Evolutionary conservation across 1,140 invertebrate genomes (phyloP).

Genomic region (Euwallacea fornicatus): DNA sequence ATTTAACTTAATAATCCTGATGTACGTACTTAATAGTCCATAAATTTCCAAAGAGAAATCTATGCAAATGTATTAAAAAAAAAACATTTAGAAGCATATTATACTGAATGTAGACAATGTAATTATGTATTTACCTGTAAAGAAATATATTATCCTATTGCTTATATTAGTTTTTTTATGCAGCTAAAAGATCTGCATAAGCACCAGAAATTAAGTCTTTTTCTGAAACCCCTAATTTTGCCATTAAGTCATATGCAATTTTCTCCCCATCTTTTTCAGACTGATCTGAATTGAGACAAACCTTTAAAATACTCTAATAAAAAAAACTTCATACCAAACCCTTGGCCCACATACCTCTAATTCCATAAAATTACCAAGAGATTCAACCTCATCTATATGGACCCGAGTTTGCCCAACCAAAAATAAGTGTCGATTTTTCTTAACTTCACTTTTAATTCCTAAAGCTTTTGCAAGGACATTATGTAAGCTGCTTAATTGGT

Average conservation of each 20-base stretch:
- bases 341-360: constrained; percentile 68
- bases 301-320: constrained; percentile 52
- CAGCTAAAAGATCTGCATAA: constrained; percentile 67
- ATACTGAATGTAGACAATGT: constrained; percentile 3
- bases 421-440: constrained; percentile 74
- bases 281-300: constrained; percentile 68
- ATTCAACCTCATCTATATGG: constrained; percentile 82
- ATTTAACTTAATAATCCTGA: not conserved
- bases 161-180: constrained; percentile 2
- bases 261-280: constrained; percentile 67
- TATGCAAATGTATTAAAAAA: too few species aligned
- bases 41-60: too few species aligned
- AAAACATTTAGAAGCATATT: constrained; percentile 1
- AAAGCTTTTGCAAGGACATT: constrained; percentile 60
- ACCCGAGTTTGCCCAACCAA: constrained; percentile 83
- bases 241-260: constrained; percentile 71
- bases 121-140: constrained; percentile 28
- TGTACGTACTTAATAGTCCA: too few species aligned
- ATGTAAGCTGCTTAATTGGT: constrained; percentile 52
- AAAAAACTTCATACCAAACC: not conserved
- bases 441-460: constrained; percentile 67
- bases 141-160: constrained; percentile 21
- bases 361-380: constrained; percentile 85
- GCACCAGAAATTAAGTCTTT: constrained; percentile 73
- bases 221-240: constrained; percentile 66